phyloP scores from a whole-genome alignment of 2,113 vertebrate species.

The Helogale parvula region DNA sequence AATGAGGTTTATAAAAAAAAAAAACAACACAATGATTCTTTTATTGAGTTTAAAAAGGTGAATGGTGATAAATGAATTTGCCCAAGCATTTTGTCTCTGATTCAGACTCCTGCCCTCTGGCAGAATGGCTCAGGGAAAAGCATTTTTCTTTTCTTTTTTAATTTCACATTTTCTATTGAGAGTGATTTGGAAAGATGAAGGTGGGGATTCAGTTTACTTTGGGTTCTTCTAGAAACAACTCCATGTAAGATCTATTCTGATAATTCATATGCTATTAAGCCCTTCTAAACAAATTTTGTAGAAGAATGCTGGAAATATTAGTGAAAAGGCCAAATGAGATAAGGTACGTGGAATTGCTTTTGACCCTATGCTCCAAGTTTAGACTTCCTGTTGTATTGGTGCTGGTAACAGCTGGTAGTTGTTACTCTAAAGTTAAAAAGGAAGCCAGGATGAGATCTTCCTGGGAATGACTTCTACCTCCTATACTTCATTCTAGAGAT shows the following conservation, averaged over 20 bases:
- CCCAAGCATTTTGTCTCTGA: slow-evolving; percentile 17
- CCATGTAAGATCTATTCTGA: not conserved
- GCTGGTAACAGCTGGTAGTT: not conserved
- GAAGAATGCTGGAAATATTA: not conserved
- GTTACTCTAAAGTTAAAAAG: not conserved
- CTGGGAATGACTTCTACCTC: not conserved
- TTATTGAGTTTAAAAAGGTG: slow-evolving; percentile 64
- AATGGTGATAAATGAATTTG: slow-evolving; percentile 50
- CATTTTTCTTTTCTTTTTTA: not conserved
- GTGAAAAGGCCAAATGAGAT: not conserved
- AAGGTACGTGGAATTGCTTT: not conserved
- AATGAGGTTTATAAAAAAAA: slow-evolving; percentile 51
- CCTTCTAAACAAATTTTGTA: not conserved
- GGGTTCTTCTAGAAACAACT: not conserved
- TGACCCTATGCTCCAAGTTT: not conserved
- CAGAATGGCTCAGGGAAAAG: not conserved
- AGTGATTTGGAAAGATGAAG: not conserved
- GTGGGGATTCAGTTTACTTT: not conserved
- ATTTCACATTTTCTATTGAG: not conserved
- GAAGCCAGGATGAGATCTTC: not conserved
- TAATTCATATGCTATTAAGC: not conserved
- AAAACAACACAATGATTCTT: slow-evolving; percentile 46
- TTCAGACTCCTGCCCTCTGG: not conserved
- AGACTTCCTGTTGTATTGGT: not conserved
- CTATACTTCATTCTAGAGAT: not conserved